Conservation (phyloP, 1,140 invertebrate genomes). For the Drosophila ananassae region DNA sequence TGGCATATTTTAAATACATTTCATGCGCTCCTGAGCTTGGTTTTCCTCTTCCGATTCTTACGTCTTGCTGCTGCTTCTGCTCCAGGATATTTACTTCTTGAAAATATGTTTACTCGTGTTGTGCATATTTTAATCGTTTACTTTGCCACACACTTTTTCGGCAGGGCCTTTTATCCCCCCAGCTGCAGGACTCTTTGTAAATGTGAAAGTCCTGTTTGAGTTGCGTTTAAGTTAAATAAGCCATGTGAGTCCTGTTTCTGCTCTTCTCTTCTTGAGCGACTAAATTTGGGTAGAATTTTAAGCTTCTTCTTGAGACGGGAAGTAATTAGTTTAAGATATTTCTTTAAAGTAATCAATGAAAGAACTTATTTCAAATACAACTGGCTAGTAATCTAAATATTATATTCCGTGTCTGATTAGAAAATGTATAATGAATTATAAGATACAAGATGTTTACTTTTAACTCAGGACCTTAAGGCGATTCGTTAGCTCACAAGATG, state of each 20-base stretch:
- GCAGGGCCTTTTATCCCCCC: slow-evolving; percentile 21
- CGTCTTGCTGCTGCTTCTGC: slow-evolving; percentile 41
- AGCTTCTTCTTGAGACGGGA: slow-evolving; percentile 1
- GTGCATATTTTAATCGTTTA: slow-evolving; percentile 84
- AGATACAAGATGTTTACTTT: slow-evolving; percentile 3
- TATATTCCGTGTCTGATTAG: background rate
- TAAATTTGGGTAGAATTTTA: slow-evolving; percentile 52
- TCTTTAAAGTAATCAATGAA: too few species aligned
- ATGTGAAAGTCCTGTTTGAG: slow-evolving; percentile 63
- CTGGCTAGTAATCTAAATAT: background rate
- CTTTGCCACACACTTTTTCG: slow-evolving; percentile 70
- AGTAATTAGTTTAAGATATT: slow-evolving; percentile 19
- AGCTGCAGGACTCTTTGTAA: slow-evolving; percentile 8
- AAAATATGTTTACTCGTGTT: slow-evolving; percentile 84
- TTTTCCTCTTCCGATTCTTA: slow-evolving; percentile 39
- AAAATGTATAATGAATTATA: slow-evolving; percentile 70
- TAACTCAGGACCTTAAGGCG: slow-evolving; percentile 15
- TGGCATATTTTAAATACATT: slow-evolving; percentile 84
- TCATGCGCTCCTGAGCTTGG: slow-evolving; percentile 79
- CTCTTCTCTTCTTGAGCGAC: slow-evolving; percentile 4
- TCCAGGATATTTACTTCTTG: slow-evolving; percentile 83
- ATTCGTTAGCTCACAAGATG: slow-evolving; percentile 61
- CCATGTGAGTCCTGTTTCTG: slow-evolving; percentile 56
- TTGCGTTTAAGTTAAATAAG: slow-evolving; percentile 80
- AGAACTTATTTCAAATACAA: too few species aligned